phyloP scores from a whole-genome alignment of 2,113 vertebrate species.

The Talpa occidentalis region DNA sequence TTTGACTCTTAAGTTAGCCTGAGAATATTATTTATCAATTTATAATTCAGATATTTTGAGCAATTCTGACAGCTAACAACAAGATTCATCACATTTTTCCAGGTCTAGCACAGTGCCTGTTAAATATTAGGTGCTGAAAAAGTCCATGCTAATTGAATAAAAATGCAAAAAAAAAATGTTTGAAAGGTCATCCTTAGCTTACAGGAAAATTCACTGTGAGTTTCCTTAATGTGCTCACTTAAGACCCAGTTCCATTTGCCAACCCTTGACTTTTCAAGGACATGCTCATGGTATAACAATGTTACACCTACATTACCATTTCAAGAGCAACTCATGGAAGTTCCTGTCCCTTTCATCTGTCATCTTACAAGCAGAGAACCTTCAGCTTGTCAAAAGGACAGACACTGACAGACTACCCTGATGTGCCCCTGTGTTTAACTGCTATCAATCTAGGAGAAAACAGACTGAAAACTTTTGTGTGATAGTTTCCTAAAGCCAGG shows the following conservation, averaged over 20 bases:
- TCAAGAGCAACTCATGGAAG: not conserved
- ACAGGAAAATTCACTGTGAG: not conserved
- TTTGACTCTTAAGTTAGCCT: not conserved
- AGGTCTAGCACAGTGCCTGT: not conserved
- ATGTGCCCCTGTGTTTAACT: not conserved
- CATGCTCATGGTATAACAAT: not conserved
- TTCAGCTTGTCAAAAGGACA: not conserved
- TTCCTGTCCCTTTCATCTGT: not conserved
- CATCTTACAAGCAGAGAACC: not conserved
- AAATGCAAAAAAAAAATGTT: not conserved
- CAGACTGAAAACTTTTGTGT: not conserved
- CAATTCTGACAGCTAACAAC: not conserved
- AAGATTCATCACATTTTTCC: not conserved
- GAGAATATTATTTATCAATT: not conserved
- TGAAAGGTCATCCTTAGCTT: not conserved
- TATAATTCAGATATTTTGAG: not conserved
- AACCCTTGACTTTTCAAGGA: conserved; percentile 33
- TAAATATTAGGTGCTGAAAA: not conserved
- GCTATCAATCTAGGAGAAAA: not conserved
- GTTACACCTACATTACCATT: not conserved
- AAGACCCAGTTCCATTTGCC: not conserved
- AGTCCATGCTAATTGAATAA: not conserved
- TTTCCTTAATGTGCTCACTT: not conserved
- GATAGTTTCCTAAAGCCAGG: not conserved
- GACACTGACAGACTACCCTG: not conserved